phyloP scores from a whole-genome alignment of 2,113 vertebrate genomes.

The Excalfactoria chinensis region DNA sequence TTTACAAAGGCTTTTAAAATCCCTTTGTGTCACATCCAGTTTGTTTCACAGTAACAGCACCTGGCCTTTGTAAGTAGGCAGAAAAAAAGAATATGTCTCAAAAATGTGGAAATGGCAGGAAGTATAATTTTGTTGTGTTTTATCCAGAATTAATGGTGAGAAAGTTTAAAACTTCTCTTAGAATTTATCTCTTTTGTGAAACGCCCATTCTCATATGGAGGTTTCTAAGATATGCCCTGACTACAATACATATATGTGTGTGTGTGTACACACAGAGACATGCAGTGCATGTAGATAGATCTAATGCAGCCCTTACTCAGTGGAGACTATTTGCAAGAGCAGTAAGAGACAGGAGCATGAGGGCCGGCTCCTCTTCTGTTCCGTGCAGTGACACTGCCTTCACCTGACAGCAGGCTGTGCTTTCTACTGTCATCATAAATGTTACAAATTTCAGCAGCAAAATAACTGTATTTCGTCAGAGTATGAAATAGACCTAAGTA shows the following conservation, averaged over 20 bases:
- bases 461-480: neutral
- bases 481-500: neutral
- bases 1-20: neutral
- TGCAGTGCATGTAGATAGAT: neutral
- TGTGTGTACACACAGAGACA: too few species aligned
- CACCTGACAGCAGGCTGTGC: neutral
- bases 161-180: neutral
- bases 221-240: neutral
- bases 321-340: neutral
- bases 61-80: neutral
- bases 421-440: neutral
- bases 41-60: neutral
- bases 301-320: neutral
- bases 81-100: neutral
- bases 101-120: neutral
- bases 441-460: neutral
- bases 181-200: neutral
- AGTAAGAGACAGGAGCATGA: neutral
- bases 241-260: neutral
- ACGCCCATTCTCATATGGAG: neutral
- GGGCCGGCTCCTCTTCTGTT: constrained; percentile 31
- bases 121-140: neutral
- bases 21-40: neutral
- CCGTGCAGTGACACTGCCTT: neutral
- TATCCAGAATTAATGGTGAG: neutral